Evolutionary conservation across 1,140 invertebrate genomes (phyloP), one percentile per base, ranked within the genome.

Genomic region (Acromyrmex heyeri): DNA sequence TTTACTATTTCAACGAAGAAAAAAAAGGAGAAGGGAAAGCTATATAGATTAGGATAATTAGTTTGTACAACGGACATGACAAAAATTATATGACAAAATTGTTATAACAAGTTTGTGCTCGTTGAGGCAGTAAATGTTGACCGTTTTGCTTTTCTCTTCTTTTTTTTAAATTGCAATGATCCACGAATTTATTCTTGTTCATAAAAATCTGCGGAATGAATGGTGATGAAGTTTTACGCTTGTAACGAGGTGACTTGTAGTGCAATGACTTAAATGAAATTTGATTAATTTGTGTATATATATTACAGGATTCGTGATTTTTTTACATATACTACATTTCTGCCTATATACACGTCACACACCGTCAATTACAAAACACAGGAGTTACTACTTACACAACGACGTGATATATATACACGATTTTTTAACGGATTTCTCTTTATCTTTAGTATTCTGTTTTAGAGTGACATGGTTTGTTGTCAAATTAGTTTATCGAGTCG

Each of bases 31-130:
- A 67, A 67, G 34, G 64, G n/a, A 67, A 67, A 38, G 34, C 18
- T 38, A 21, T 44, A n/a, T 21, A 21, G 34, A 67, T 44, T 67
- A 59, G 21, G 21, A n/a, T 59, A 14, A 75, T 91, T 92, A 92
- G 88, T 77, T 85, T 91, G 73, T 86, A 86, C 91, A 82, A 85
- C 38, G 75, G 87, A 81, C 87, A 87, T 79, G 85, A 77, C 57
- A 44, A 48, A 48, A 77, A 48, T 77, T 77, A 30, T n/a, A 44
- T 7, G 55, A 61, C 21, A n/a, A 44, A 75, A 50, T 59, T 75
- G 30, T 24, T 57, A 6, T 34, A 34, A 34, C 55, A 16, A 76
- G 53, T n/a, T 16, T 8, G 30, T 14, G 16, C 24, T 44, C 38
- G 59, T 44, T 62, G 34, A 62, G 38, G 10, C 34, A 61, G 21